Base-by-base conservation (phyloP, 2,797 vertebrate genomes). In the Melanotaenia trifasciata region DNA sequence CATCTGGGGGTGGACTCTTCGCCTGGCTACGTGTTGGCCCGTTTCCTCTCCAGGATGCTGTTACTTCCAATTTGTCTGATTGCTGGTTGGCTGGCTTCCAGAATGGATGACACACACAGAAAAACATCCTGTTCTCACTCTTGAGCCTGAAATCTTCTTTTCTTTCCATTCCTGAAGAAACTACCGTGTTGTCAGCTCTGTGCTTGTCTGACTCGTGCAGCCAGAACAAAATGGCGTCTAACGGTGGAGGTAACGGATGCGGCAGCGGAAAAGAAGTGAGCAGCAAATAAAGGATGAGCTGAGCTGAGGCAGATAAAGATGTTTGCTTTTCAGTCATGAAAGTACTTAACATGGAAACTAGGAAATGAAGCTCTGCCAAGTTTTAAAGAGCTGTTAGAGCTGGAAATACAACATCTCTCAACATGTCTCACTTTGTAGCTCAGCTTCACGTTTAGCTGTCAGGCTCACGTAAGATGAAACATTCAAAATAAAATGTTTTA, bases 61-160 rank as follows among this genome's bases (percentile, higher is more conserved):
- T 22, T 70, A 70, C 75, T 79, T 88, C 83, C 87, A 84, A n/a
- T 58, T 58, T 38, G 74, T 90, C 77, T 89, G 84, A 92, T 90
- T 92, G 86, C 74, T 72, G 74, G 89, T 76, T 91, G 91, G 91
- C 87, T 62, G 76, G 60, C 35, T 1, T 89, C 91, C 91, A 91
- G 82, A 67, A 58, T 63, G 60, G 53, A 83, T 64, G 63, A 67
- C 28, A 26, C 62, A 35, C 59, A 60, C 62, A 79, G 77, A 84
- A 85, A 89, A 90, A 90, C 89, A 90, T 90, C 89, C 89, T 91
- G 90, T 86, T 85, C 88, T 89, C 81, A 74, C 85, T 79, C 64
- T 1, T 12, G 5, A 64, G 82, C 30, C 70, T 64, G 36, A 78
- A 70, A 78, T 83, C 84, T 74, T 88, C 87, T 81, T 85, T 80